Evolutionary conservation across 2,888 invertebrate genomes (phyloP), one percentile per base, ranked within the genome.

Genomic region (Athalia rosae): DNA sequence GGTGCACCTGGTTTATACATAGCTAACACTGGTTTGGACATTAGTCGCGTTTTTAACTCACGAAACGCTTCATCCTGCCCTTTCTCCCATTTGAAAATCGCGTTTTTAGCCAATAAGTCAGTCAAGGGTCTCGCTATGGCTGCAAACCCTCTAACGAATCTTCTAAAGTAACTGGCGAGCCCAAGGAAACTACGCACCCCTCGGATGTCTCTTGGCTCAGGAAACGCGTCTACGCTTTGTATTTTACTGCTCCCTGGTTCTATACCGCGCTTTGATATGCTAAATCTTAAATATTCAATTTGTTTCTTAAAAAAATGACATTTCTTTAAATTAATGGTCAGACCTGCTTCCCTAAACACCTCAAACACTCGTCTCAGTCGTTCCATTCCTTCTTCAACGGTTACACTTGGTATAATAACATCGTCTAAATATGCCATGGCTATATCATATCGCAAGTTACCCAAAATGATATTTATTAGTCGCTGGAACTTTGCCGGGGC

Each of bases 401-500:
- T 77, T 13, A 76, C 62, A 43, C 81, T 76, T 0, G 82, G 82
- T 4, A 84, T 81, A 43, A 85, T 76, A 3, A 85, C 79, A 71
- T 85, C 82, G 47, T 79, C 83, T 79, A 84, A 78, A 77, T 85
- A 84, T 6, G 80, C 76, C 71, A 84, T 77, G 4, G 79, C 78
- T 66, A 53, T 9, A 53, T 80, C 81, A 43, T 77, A 53, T 47
- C 79, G 79, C 43, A 81, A 78, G 43, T 79, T 74, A 8, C 76
- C 69, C 3, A 87, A 73, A 3, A 85, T 80, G 43, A 81, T 78
- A 64, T 87, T 84, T 73, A 89, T 87, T 76, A 86, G 82, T 48
- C 85, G 79, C 71, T 89, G 88, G 77, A 89, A 90, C 0, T 86
- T 84, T 0, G 86, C 82, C 4, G 88, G 88, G 0, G 90, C 88